Evolutionary conservation across 2,113 vertebrate genomes (phyloP), one percentile per base, ranked within the genome.

Genomic region (Hippolais icterina): DNA sequence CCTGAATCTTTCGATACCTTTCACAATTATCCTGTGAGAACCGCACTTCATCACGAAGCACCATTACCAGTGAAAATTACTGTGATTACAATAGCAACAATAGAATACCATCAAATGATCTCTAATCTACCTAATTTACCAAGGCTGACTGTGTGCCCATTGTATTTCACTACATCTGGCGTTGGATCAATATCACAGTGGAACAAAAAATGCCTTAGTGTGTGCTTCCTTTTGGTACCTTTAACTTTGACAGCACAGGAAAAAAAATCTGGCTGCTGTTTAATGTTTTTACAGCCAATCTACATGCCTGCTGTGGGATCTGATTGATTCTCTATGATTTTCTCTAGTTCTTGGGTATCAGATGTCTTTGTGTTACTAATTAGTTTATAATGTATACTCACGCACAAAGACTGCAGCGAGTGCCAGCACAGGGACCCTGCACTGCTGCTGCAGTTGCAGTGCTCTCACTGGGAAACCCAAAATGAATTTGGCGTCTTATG

Each of bases 51-150:
- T 98, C 98, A 98, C 37, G 83, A 98, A 98, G 97, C 97, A 96
- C 96, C 97, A 97, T 98, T 97, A 97, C 96, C 96, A 96, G 95
- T 97, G 98, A 98, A 97, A 98, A 98, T 98, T 96, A 97, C 97
- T 95, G 97, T 97, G 98, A 98, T 98, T 98, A 98, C 96, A 98
- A 98, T 95, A 95, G 97, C 97, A 97, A 97, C 98, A 98, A 98
- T 97, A 98, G 97, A 96, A 97, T 95, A 93, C 97, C 97, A 96
- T 97, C 98, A 97, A 96, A 97, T 91, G 96, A 96, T 97, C 97
- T 94, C 97, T 96, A 95, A 97, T 98, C 97, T 97, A 97, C 96
- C 97, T 98, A 97, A 98, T 98, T 98, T 97, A 93, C 96, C 94
- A 94, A 97, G 96, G 96, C 96, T 97, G 97, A 96, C 97, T 97